A percentile compares a stretch with the other conserved stretches of the same genome.
Evolutionary conservation across 1,140 invertebrate genomes (phyloP).

Genomic region (Geopemphigus sp.): DNA sequence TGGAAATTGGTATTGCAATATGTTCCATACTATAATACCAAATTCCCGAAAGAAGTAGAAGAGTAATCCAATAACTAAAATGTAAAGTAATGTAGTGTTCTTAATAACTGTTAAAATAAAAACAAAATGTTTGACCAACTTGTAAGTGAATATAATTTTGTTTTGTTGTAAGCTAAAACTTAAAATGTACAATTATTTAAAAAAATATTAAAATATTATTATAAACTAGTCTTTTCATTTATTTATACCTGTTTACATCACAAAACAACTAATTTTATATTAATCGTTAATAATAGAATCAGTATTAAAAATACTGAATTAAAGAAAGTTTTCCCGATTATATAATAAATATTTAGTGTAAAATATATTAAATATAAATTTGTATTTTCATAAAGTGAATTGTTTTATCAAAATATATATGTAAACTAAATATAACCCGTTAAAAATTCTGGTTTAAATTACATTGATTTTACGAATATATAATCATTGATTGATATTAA

Average conservation of each 20-base stretch:
- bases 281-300: too few species aligned
- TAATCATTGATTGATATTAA: too few species aligned
- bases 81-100: constrained; percentile 5
- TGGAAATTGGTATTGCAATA: constrained; percentile 71
- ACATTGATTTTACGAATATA: too few species aligned
- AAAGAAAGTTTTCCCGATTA: too few species aligned
- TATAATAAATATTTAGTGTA: too few species aligned
- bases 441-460: too few species aligned
- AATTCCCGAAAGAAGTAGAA: constrained; percentile 58
- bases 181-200: constrained; percentile 12
- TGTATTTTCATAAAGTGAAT: too few species aligned
- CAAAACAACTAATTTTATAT: background rate
- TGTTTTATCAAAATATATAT: too few species aligned
- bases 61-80: background rate
- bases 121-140: background rate
- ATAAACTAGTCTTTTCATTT: background rate
- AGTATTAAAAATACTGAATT: too few species aligned
- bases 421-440: too few species aligned
- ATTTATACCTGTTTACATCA: background rate
- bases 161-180: background rate
- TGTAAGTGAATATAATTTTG: background rate
- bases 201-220: constrained; percentile 18
- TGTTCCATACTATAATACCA: constrained; percentile 71
- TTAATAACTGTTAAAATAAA: constrained; percentile 19
- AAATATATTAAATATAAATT: too few species aligned